Conservation (phyloP, 2,797 vertebrate genomes). For the Crenichthys baileyi region DNA sequence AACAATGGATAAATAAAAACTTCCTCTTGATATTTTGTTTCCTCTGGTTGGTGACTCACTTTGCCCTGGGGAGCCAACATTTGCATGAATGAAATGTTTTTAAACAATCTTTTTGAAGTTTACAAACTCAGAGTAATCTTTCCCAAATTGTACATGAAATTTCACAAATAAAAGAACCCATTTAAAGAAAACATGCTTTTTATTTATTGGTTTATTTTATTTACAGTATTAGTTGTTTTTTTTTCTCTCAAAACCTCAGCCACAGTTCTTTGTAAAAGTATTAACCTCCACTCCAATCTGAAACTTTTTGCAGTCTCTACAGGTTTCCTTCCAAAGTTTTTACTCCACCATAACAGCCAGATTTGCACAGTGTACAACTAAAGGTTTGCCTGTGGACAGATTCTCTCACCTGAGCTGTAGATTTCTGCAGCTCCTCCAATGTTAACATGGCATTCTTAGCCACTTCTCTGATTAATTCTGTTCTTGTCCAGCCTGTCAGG, state of each 20-base stretch:
- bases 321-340: neutral
- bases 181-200: neutral
- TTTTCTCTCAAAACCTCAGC: neutral
- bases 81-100: neutral
- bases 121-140: neutral
- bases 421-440: neutral
- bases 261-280: neutral
- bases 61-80: neutral
- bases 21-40: neutral
- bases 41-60: neutral
- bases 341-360: neutral
- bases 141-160: neutral
- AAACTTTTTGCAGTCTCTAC: neutral
- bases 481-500: neutral
- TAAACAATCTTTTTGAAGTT: neutral
- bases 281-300: neutral
- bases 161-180: neutral
- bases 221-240: neutral
- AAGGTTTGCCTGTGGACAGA: neutral
- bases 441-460: neutral
- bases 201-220: neutral
- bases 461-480: neutral
- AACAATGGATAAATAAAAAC: neutral
- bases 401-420: neutral
- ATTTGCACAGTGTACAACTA: neutral